Evolutionary conservation across 2,888 invertebrate species (phyloP).

Genomic region (Cryptus armator): DNA sequence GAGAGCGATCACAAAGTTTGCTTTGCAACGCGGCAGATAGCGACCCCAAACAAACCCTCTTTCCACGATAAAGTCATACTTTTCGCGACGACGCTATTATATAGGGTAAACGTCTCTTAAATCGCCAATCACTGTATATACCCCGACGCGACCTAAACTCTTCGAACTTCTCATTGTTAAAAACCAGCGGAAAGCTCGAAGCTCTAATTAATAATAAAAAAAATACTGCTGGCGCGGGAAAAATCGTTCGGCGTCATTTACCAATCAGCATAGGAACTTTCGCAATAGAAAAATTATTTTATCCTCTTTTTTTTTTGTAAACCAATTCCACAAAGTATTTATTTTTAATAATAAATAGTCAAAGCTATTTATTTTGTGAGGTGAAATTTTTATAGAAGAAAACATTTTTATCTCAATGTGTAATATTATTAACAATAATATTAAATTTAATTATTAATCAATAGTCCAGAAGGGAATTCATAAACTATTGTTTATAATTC

Average conservation of each 20-base stretch:
- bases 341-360: background rate
- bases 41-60: background rate
- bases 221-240: background rate
- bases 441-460: background rate
- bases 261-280: background rate
- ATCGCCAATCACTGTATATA: background rate
- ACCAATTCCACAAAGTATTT: background rate
- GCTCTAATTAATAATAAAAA: background rate
- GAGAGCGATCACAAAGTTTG: background rate
- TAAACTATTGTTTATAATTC: background rate
- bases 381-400: too few relatives aligned
- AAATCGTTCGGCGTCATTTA: background rate
- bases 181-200: background rate
- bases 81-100: background rate
- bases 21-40: conserved; percentile 1
- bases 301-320: background rate
- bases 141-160: background rate
- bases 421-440: too few relatives aligned
- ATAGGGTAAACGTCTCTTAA: background rate
- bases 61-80: conserved; percentile 3
- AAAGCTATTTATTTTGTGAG: too few relatives aligned
- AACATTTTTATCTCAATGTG: background rate
- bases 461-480: background rate
- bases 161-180: background rate
- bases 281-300: background rate